Evolutionary conservation across 35 echinoderm and acorn worm genomes (phyloP).

Genomic region (Strongylocentrotus purpuratus): DNA sequence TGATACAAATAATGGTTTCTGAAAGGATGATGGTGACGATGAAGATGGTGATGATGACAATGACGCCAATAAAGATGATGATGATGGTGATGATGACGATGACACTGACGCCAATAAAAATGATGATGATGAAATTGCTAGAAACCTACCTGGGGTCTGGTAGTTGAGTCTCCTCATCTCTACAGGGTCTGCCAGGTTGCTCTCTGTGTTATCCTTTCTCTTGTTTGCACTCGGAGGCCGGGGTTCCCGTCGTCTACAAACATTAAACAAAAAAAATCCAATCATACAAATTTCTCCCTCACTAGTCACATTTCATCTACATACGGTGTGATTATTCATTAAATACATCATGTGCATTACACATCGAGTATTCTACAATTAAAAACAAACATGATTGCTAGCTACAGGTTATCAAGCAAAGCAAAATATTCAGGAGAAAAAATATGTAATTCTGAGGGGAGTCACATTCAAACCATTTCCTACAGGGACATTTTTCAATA

Average conservation of each 20-base stretch:
- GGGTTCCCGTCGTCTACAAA: background rate
- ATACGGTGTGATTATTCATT: background rate
- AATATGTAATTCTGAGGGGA: background rate
- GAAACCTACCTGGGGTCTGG: constrained; percentile 84
- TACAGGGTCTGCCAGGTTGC: constrained; percentile 92
- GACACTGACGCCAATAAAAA: no score
- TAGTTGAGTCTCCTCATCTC: constrained; percentile 96
- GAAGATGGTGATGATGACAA: background rate
- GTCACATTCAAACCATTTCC: no score
- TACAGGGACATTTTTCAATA: no score
- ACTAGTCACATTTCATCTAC: background rate
- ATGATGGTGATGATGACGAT: background rate
- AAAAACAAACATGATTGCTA: background rate
- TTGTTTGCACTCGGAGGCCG: constrained; percentile 44
- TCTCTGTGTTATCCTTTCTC: constrained; percentile 60
- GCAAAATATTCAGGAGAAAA: background rate
- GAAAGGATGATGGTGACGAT: background rate
- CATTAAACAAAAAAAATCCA: background rate
- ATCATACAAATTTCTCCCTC: background rate
- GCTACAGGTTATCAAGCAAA: background rate
- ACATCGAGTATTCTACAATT: background rate
- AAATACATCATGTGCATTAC: background rate
- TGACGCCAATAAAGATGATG: background rate
- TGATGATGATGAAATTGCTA: background rate
- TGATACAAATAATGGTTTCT: no score